Conservation (phyloP, 2,113 vertebrate species). For the Tylochromis polylepis region DNA sequence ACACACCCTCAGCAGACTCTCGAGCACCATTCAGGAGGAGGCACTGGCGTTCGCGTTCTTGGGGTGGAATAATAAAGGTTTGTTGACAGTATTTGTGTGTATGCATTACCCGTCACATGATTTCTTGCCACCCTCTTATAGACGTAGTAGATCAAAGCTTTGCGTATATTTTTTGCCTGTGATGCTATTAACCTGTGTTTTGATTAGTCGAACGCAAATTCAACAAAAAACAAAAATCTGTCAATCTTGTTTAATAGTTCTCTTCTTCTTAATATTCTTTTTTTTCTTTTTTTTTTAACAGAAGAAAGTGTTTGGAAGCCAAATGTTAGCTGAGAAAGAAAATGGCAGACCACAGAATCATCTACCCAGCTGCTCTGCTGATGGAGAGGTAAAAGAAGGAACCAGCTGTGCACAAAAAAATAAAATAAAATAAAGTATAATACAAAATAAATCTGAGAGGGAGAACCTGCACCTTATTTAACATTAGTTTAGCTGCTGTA, state of each 20-base stretch:
- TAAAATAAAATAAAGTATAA: background rate
- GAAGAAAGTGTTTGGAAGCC: conserved; percentile 57
- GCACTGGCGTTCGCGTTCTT: conserved; percentile 61
- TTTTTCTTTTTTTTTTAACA: background rate
- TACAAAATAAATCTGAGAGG: background rate
- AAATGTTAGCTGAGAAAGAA: conserved; percentile 37
- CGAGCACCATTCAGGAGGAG: conserved; percentile 40
- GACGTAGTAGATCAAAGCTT: background rate
- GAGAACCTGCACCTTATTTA: background rate
- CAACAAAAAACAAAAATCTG: background rate
- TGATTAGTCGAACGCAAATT: background rate
- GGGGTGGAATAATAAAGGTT: conserved; percentile 67
- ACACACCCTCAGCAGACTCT: conserved; percentile 30
- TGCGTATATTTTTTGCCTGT: background rate
- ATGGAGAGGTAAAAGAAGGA: background rate
- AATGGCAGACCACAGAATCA: conserved; percentile 7
- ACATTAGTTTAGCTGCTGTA: background rate
- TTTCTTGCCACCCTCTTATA: background rate
- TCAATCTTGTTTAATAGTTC: background rate
- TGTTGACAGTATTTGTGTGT: background rate
- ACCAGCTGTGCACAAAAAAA: background rate
- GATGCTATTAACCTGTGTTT: background rate
- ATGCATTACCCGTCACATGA: background rate
- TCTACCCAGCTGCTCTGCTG: background rate
- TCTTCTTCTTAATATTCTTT: background rate